Conservation (phyloP, 2,888 invertebrate species). For the Andrena haemorrhoa region DNA sequence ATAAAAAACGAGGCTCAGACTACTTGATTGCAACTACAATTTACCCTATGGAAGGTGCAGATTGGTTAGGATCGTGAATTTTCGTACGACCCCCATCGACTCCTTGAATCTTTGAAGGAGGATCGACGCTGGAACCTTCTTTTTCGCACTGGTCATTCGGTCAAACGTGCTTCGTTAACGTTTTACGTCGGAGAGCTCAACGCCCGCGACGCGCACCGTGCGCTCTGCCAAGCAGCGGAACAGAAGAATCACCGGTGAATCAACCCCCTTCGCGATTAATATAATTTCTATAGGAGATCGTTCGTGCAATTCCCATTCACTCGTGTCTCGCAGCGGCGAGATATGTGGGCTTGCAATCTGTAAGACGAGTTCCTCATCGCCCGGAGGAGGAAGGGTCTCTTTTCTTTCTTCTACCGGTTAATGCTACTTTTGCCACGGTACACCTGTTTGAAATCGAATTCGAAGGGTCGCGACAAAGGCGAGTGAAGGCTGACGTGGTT, state of each 20-base stretch:
- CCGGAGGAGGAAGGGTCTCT: background rate
- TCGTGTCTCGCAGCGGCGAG: background rate
- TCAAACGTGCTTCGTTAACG: conserved; percentile 26
- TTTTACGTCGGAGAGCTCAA: conserved; percentile 33
- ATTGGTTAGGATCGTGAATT: conserved; percentile 20
- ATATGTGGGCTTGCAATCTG: background rate
- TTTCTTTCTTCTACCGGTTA: background rate
- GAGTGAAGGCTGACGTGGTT: conserved; percentile 9
- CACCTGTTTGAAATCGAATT: conserved; percentile 42
- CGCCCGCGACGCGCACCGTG: background rate
- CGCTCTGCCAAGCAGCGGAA: background rate
- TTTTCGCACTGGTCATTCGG: background rate
- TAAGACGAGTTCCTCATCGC: background rate
- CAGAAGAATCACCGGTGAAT: background rate
- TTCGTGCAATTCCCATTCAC: conserved; percentile 26
- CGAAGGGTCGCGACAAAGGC: conserved; percentile 31
- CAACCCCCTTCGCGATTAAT: conserved; percentile 27
- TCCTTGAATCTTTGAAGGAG: conserved; percentile 38
- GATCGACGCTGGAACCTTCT: conserved; percentile 19
- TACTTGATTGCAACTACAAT: no score
- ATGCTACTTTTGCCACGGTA: conserved; percentile 27
- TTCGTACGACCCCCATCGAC: conserved; percentile 3
- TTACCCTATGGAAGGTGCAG: background rate
- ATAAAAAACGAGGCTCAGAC: no score
- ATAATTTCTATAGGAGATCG: background rate